phyloP scores from a whole-genome alignment of 1,140 invertebrate species.

The Drosophila tristis region DNA sequence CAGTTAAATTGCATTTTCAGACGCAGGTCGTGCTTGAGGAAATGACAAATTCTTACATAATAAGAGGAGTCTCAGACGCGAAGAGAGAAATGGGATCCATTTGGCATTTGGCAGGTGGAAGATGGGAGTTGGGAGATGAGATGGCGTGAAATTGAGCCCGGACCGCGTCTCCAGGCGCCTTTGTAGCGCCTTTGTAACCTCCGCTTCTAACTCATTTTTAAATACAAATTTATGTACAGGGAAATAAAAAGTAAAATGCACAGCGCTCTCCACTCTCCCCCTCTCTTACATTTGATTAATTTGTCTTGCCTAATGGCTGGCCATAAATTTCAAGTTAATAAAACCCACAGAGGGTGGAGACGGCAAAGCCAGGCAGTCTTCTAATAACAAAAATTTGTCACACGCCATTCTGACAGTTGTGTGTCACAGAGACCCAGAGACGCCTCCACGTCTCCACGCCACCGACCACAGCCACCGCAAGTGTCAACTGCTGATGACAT shows the following conservation, averaged over 20 bases:
- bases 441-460: background rate
- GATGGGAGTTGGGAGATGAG: constrained; percentile 44
- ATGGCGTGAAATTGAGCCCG: constrained; percentile 72
- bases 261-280: constrained; percentile 3
- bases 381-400: constrained; percentile 77
- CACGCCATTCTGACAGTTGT: constrained; percentile 71
- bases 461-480: constrained; percentile 26
- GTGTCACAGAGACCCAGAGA: constrained; percentile 53
- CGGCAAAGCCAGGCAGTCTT: too few relatives aligned
- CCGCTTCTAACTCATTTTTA: constrained; percentile 76
- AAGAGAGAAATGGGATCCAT: constrained; percentile 71
- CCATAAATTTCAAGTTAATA: constrained; percentile 78
- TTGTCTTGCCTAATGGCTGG: constrained; percentile 66
- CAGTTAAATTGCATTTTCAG: constrained; percentile 72
- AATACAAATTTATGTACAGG: constrained; percentile 80
- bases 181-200: constrained; percentile 9
- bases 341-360: constrained; percentile 47
- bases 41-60: constrained; percentile 79
- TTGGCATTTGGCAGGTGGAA: constrained; percentile 58
- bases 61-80: constrained; percentile 48
- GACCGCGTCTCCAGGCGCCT: too few relatives aligned
- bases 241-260: constrained; percentile 58
- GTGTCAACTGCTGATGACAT: constrained; percentile 52
- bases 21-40: constrained; percentile 50
- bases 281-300: constrained; percentile 66